Percentiles rank a stretch among this genome's conserved stretches.
These are phyloP conservation scores for Trochalopteron elliotii DNA, from an alignment of 2,113 vertebrate species.

Conservation along the genomic window DNA sequence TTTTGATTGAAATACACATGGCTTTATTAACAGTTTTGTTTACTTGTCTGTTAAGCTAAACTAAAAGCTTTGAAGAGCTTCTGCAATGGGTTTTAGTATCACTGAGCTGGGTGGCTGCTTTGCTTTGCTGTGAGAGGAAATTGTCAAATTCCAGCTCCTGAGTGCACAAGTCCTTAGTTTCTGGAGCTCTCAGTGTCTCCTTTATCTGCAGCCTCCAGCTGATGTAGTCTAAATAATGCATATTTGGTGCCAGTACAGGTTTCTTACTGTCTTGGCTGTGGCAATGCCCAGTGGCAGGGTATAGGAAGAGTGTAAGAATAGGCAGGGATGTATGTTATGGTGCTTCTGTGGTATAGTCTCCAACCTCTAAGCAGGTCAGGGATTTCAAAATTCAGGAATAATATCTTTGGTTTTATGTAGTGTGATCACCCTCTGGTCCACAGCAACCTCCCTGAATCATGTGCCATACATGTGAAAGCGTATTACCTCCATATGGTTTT, in stretches of 20 bases:
- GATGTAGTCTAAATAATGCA: background rate
- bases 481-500: background rate
- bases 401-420: background rate
- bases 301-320: background rate
- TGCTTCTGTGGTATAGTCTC: background rate
- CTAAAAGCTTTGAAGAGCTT: background rate
- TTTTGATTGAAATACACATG: background rate
- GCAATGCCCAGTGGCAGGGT: background rate
- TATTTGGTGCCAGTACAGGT: background rate
- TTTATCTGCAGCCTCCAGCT: background rate
- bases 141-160: background rate
- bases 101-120: background rate
- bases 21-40: background rate
- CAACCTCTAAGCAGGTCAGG: background rate
- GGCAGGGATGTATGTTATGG: background rate
- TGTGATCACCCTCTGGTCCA: background rate
- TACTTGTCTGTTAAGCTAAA: background rate
- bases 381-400: background rate
- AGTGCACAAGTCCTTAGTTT: background rate
- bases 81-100: background rate
- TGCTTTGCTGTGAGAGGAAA: background rate
- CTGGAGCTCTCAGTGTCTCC: background rate
- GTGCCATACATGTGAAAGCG: fast-evolving
- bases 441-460: background rate
- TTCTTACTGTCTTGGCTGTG: background rate